Conservation (phyloP, 1,140 invertebrate genomes). For the Chrysopa pallens region DNA sequence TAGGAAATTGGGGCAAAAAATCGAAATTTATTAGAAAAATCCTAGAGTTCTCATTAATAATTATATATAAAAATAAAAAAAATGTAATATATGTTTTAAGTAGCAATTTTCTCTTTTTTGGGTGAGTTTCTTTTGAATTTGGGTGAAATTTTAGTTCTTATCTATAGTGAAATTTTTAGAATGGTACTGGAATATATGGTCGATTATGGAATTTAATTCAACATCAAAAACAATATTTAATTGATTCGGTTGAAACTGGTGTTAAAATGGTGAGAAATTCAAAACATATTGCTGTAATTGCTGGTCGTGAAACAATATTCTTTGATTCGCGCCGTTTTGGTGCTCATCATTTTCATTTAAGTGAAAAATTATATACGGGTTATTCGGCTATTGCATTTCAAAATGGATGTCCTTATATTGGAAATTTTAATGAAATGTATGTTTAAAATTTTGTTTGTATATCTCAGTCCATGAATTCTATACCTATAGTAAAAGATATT, state of each 20-base stretch:
- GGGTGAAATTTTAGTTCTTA: too few relatives aligned
- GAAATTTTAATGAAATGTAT: slow-evolving; percentile 49
- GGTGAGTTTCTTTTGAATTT: too few relatives aligned
- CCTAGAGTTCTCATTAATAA: too few relatives aligned
- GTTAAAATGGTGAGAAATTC: slow-evolving; percentile 35
- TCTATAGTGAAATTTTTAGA: slow-evolving; percentile 27
- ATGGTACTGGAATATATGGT: slow-evolving; percentile 52
- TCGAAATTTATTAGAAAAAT: too few relatives aligned
- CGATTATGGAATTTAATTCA: slow-evolving; percentile 42
- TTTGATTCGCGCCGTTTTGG: slow-evolving; percentile 51
- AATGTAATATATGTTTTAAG: too few relatives aligned
- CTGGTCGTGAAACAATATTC: slow-evolving; percentile 46
- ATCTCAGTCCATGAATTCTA: too few relatives aligned
- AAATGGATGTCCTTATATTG: slow-evolving; percentile 45
- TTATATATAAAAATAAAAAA: too few relatives aligned
- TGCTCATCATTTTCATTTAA: slow-evolving; percentile 46
- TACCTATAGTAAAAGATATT: too few relatives aligned
- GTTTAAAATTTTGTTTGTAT: slow-evolving; percentile 11
- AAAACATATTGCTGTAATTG: slow-evolving; percentile 36
- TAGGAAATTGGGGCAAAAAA: too few relatives aligned
- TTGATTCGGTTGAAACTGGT: slow-evolving; percentile 43
- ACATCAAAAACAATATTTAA: slow-evolving; percentile 29
- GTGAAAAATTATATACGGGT: slow-evolving; percentile 49
- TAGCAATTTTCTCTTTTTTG: too few relatives aligned
- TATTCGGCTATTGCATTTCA: slow-evolving; percentile 57